Percentiles rank a stretch among this genome's conserved stretches.
These are phyloP conservation scores for Samia ricini DNA, from an alignment of 1,140 invertebrate genomes.

Conservation along the genomic window DNA sequence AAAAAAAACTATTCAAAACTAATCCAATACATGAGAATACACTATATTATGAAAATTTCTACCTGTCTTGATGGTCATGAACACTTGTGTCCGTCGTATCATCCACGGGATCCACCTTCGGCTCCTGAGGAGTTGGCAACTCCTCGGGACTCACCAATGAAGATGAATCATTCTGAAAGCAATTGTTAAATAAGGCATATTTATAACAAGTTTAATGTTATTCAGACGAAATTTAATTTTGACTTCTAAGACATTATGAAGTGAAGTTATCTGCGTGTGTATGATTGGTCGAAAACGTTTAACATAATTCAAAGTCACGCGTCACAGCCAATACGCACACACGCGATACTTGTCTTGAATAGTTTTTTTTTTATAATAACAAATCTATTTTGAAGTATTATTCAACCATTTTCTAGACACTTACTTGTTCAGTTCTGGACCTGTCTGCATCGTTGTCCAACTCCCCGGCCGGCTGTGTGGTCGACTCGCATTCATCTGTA, in stretches of 20 bases:
- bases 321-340: no score
- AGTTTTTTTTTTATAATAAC: no score
- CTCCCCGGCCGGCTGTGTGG: slow-evolving; percentile 60
- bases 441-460: slow-evolving; percentile 52
- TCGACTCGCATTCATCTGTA: slow-evolving; percentile 66
- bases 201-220: background rate
- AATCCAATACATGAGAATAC: no score
- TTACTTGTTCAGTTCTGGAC: slow-evolving; percentile 58
- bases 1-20: no score
- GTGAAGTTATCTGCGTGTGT: no score
- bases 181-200: background rate
- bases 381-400: no score
- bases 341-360: no score
- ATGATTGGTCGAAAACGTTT: no score
- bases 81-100: slow-evolving; percentile 37
- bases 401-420: background rate
- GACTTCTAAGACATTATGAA: no score
- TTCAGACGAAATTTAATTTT: background rate
- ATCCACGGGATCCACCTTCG: slow-evolving; percentile 32
- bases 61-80: slow-evolving; percentile 26
- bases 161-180: slow-evolving; percentile 52
- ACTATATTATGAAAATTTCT: no score
- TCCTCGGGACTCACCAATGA: slow-evolving; percentile 49
- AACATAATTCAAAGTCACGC: no score
- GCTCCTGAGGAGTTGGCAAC: slow-evolving; percentile 45